Percentiles rank a stretch among this genome's conserved stretches.
Conservation (phyloP, 2,113 vertebrate species). For the Okapia johnstoni region DNA sequence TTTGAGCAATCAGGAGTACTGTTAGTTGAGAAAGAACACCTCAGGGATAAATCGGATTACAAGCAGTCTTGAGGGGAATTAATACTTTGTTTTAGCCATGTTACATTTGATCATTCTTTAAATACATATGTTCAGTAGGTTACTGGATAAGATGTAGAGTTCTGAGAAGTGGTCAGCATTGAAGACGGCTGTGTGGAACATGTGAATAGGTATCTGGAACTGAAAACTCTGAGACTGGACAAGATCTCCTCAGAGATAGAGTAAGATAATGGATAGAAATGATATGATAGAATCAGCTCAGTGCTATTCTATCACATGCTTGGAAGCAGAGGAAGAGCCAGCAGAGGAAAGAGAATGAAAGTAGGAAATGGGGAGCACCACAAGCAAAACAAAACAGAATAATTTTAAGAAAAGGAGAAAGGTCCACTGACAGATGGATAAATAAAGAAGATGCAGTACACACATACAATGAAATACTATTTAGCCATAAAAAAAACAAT, state of each 20-base stretch:
- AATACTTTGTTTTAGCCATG: background rate
- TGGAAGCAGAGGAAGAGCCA: background rate
- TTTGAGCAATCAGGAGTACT: background rate
- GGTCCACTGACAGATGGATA: background rate
- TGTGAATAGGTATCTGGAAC: background rate
- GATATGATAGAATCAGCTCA: background rate
- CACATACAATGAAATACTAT: background rate
- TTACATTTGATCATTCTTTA: background rate
- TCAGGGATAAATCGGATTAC: background rate
- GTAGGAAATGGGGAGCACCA: background rate
- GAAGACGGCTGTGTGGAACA: background rate
- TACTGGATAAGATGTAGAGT: background rate
- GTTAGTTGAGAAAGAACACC: background rate
- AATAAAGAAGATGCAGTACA: background rate
- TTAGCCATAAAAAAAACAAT: background rate
- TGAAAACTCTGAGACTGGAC: background rate
- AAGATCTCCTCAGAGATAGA: background rate
- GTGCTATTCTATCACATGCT: rapidly evolving
- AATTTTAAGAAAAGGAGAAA: background rate
- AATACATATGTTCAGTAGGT: background rate
- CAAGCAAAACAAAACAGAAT: background rate
- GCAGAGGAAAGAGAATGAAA: background rate
- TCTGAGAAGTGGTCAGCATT: background rate
- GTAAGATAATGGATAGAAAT: background rate
- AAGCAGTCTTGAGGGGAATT: background rate